phyloP scores from a whole-genome alignment of 2,888 invertebrate species.

The Papilio elwesi region DNA sequence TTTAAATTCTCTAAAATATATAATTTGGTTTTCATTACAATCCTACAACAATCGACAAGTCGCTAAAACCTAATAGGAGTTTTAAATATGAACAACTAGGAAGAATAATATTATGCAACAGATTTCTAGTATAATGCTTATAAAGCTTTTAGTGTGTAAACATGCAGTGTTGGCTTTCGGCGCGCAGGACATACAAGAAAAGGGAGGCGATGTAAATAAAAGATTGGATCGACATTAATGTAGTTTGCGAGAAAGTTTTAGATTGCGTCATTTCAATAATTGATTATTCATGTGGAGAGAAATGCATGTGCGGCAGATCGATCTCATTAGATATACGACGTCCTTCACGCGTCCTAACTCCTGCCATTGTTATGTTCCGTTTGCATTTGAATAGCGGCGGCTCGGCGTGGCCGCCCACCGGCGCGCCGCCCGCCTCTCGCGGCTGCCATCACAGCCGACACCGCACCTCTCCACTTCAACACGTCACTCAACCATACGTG shows the following conservation, averaged over 20 bases:
- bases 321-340: constrained; percentile 78
- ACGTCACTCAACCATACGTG: constrained; percentile 38
- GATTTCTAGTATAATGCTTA: constrained; percentile 66
- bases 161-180: constrained; percentile 69
- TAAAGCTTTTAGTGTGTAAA: constrained; percentile 54
- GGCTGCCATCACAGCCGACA: constrained; percentile 58
- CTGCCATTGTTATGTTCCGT: constrained; percentile 80
- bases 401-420: constrained; percentile 71
- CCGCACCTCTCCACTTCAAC: constrained; percentile 29
- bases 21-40: constrained; percentile 83
- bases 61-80: constrained; percentile 82
- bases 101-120: constrained; percentile 83
- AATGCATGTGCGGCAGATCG: constrained; percentile 78
- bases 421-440: constrained; percentile 66
- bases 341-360: constrained; percentile 84
- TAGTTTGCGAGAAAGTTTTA: constrained; percentile 68
- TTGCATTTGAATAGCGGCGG: constrained; percentile 80
- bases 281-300: constrained; percentile 82
- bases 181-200: constrained; percentile 50
- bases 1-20: constrained; percentile 83
- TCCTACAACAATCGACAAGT: constrained; percentile 80
- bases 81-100: constrained; percentile 82
- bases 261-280: constrained; percentile 81
- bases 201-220: constrained; percentile 49
- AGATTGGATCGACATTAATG: constrained; percentile 59